These are phyloP conservation scores for Clarias batrachus DNA, from an alignment of 2,113 vertebrate species.

Conservation along the genomic window DNA sequence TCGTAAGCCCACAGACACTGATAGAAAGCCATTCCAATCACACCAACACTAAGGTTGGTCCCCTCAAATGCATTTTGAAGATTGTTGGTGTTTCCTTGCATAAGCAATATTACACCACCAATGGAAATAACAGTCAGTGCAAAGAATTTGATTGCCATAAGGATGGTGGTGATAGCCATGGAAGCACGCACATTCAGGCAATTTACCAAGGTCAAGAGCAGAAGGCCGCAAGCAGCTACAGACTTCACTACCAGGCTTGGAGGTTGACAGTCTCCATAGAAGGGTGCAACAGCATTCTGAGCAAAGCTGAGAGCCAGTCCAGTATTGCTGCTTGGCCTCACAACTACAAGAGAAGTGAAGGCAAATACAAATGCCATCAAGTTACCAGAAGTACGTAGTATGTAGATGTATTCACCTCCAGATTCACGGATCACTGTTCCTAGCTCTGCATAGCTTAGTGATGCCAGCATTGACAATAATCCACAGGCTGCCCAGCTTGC, in stretches of 20 bases:
- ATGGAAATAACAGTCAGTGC: constrained; percentile 70
- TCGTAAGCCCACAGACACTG: constrained; percentile 86
- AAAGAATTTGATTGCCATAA: constrained; percentile 72
- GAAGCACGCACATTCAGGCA: constrained; percentile 74
- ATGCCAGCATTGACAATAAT: constrained; percentile 72
- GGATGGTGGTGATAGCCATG: constrained; percentile 70
- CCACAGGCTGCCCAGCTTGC: constrained; percentile 80
- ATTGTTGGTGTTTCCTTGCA: constrained; percentile 66
- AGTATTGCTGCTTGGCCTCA: constrained; percentile 74
- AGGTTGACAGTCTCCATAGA: constrained; percentile 77
- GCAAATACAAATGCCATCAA: constrained; percentile 79
- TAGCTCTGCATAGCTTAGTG: constrained; percentile 82
- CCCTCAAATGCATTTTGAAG: constrained; percentile 75
- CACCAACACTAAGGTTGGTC: constrained; percentile 64
- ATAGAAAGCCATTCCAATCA: constrained; percentile 80
- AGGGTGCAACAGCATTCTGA: constrained; percentile 73
- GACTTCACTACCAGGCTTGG: constrained; percentile 67
- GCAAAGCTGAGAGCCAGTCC: constrained; percentile 80
- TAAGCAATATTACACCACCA: constrained; percentile 70
- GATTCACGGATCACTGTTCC: constrained; percentile 81
- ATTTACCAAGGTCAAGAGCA: constrained; percentile 73
- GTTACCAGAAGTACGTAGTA: constrained; percentile 79
- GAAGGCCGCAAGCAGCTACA: constrained; percentile 73
- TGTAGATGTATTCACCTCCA: constrained; percentile 86
- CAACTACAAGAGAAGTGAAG: constrained; percentile 77